These are phyloP conservation scores for Macropodus opercularis DNA, from an alignment of 2,797 vertebrate species.

Conservation along the genomic window DNA sequence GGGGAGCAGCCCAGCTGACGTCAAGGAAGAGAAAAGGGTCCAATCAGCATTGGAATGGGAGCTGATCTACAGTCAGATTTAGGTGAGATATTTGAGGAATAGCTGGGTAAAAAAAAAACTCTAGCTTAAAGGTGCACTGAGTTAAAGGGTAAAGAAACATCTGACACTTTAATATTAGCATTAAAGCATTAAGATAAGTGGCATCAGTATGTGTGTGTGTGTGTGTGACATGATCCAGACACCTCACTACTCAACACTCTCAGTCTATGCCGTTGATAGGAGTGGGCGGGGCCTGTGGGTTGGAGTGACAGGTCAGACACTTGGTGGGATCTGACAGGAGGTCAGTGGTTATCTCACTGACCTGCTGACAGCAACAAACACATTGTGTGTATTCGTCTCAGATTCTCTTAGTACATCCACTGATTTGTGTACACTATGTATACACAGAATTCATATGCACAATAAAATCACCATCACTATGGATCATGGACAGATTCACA, in stretches of 20 bases:
- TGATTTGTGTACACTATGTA: not conserved
- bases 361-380: constrained; percentile 56
- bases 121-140: constrained; percentile 11
- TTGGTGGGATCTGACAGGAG: constrained; percentile 54
- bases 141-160: not conserved
- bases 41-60: constrained; percentile 60
- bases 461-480: constrained; percentile 1
- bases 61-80: constrained; percentile 45
- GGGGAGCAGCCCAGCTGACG: constrained; percentile 41
- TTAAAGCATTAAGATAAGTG: constrained; percentile 12
- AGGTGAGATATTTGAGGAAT: constrained; percentile 30
- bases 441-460: not conserved
- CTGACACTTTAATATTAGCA: not conserved
- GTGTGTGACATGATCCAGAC: constrained; percentile 61
- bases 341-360: constrained; percentile 59
- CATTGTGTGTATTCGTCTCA: constrained; percentile 3
- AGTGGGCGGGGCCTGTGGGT: constrained; percentile 44
- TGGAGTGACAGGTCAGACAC: constrained; percentile 53
- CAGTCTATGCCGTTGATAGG: constrained; percentile 47
- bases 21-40: constrained; percentile 55
- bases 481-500: constrained; percentile 14
- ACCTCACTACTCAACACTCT: constrained; percentile 61
- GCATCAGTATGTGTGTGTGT: constrained; percentile 7
- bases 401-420: not conserved
- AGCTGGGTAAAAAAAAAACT: constrained; percentile 17